A percentile compares a stretch with the other conserved stretches of the same genome.
phyloP scores from a whole-genome alignment of 2,888 invertebrate species.

The Tetropium fuscum region DNA sequence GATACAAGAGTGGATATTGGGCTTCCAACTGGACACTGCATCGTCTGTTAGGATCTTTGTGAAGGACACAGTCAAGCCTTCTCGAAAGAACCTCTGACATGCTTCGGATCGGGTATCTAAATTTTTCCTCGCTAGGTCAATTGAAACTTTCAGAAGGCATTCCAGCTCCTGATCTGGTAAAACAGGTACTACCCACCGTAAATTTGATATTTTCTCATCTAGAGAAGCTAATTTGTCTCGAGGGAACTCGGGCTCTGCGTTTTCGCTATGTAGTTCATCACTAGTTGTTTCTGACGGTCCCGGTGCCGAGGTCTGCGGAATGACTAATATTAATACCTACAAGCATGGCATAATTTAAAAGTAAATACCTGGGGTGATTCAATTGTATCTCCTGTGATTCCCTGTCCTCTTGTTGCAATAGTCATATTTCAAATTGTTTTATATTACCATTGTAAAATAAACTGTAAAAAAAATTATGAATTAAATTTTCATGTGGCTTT shows the following conservation, averaged over 20 bases:
- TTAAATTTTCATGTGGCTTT: neutral
- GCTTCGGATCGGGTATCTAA: conserved; percentile 89
- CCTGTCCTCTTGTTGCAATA: conserved; percentile 74
- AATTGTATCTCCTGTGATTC: conserved; percentile 70
- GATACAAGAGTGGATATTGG: conserved; percentile 96
- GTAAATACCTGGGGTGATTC: conserved; percentile 66
- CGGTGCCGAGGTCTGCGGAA: conserved; percentile 47
- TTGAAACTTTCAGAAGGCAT: conserved; percentile 88
- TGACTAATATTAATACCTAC: neutral
- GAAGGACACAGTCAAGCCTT: conserved; percentile 94
- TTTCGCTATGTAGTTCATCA: conserved; percentile 61
- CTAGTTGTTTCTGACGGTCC: conserved; percentile 51
- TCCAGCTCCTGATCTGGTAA: conserved; percentile 96
- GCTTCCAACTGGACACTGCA: conserved; percentile 97
- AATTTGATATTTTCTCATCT: conserved; percentile 96
- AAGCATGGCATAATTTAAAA: neutral
- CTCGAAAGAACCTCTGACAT: conserved; percentile 95
- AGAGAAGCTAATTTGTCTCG: conserved; percentile 86
- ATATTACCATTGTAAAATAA: conserved; percentile 58
- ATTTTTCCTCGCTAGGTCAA: conserved; percentile 89
- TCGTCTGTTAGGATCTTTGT: conserved; percentile 97
- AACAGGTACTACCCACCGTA: conserved; percentile 98
- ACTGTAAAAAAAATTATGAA: conserved; percentile 49
- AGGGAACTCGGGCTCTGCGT: conserved; percentile 82
- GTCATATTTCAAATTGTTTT: conserved; percentile 68